phyloP scores from a whole-genome alignment of 2,113 vertebrate genomes.

The Hippocampus barbouri region DNA sequence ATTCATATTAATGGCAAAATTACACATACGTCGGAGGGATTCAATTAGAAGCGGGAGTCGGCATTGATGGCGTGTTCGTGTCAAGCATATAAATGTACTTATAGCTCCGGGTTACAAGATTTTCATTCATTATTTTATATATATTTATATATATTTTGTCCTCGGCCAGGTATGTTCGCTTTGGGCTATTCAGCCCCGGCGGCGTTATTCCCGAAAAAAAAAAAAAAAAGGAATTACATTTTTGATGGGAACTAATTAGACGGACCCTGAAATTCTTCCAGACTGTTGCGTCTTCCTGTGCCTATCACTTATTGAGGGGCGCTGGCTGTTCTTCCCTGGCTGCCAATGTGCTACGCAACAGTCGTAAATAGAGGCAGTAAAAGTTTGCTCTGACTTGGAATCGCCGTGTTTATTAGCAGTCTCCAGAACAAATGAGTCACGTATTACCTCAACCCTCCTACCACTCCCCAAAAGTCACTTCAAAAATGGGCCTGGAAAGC shows the following conservation, averaged over 20 bases:
- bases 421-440: background rate
- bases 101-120: constrained; percentile 76
- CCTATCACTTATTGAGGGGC: constrained; percentile 67
- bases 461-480: background rate
- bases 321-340: constrained; percentile 62
- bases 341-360: background rate
- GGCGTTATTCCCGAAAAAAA: constrained; percentile 71
- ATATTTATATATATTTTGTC: constrained; percentile 48
- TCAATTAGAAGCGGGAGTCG: constrained; percentile 77
- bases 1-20: constrained; percentile 81
- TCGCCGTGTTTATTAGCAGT: background rate
- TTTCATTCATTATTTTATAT: constrained; percentile 71
- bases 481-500: background rate
- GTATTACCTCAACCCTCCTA: background rate
- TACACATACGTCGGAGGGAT: constrained; percentile 79
- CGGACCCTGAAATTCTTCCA: constrained; percentile 62
- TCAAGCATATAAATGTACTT: constrained; percentile 80
- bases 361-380: background rate
- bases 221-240: constrained; percentile 63
- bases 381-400: background rate
- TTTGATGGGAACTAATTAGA: constrained; percentile 81
- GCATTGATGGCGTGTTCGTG: constrained; percentile 74
- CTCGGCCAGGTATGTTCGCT: constrained; percentile 71
- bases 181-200: constrained; percentile 70
- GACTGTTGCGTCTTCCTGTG: constrained; percentile 60